These are phyloP conservation scores for Chelonus formosanus DNA, from an alignment of 2,888 invertebrate species.

Conservation along the genomic window DNA sequence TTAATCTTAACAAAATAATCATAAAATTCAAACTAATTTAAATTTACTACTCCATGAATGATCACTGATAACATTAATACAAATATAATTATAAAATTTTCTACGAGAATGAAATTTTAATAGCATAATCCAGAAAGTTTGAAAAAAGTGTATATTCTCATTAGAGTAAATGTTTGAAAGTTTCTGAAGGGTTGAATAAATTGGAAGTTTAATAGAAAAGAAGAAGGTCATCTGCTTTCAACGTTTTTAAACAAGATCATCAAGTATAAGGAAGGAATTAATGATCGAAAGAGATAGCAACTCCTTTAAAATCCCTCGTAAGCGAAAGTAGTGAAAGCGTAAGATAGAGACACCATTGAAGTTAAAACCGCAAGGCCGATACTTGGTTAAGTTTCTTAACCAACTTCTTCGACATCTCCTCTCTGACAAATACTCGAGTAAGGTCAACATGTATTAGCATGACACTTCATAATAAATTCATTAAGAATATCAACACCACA, in stretches of 20 bases:
- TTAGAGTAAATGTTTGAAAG: too few relatives aligned
- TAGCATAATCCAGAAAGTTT: too few relatives aligned
- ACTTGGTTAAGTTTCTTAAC: constrained; percentile 6
- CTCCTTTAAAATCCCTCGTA: constrained; percentile 56
- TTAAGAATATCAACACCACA: too few relatives aligned
- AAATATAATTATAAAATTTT: too few relatives aligned
- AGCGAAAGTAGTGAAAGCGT: constrained; percentile 65
- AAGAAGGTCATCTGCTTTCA: background rate
- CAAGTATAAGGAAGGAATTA: constrained; percentile 4
- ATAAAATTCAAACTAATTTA: too few relatives aligned
- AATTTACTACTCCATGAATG: too few relatives aligned
- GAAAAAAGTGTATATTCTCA: too few relatives aligned
- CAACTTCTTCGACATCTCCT: background rate
- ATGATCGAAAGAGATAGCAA: constrained; percentile 22
- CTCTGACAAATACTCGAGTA: background rate
- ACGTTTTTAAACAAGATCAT: background rate
- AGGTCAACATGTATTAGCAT: constrained; percentile 1
- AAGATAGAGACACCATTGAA: constrained; percentile 21
- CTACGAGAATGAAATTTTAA: too few relatives aligned
- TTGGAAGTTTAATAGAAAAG: too few relatives aligned
- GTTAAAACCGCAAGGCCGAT: constrained; percentile 15
- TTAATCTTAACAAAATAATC: too few relatives aligned
- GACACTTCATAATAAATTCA: background rate
- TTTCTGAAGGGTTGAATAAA: too few relatives aligned
- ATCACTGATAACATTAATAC: too few relatives aligned